A percentile compares a stretch with the other conserved stretches of the same genome.
phyloP scores from a whole-genome alignment of 1,140 invertebrate genomes.

The Pogonognathellus flavescens region DNA sequence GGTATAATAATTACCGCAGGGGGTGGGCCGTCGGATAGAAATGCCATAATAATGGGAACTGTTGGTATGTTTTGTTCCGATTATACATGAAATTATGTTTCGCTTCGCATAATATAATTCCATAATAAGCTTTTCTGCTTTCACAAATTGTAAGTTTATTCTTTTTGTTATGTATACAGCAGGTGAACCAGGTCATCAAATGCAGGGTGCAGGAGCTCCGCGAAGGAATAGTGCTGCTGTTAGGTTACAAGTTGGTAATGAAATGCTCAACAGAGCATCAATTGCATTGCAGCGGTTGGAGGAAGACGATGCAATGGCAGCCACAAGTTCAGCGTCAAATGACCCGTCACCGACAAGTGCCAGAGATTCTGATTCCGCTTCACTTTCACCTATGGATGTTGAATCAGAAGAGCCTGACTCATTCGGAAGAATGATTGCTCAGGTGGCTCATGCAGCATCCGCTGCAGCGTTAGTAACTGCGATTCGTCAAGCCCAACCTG shows the following conservation, averaged over 20 bases:
- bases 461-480: conserved; percentile 54
- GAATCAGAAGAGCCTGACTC: conserved; percentile 52
- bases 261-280: conserved; percentile 66
- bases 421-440: conserved; percentile 58
- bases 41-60: conserved; percentile 63
- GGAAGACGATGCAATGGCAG: conserved; percentile 56
- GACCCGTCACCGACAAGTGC: conserved; percentile 26
- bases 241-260: conserved; percentile 66
- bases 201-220: not conserved
- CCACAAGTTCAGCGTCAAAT: conserved; percentile 23
- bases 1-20: conserved; percentile 52
- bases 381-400: conserved; percentile 47
- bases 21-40: conserved; percentile 47
- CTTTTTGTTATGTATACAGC: not conserved
- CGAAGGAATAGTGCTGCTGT: conserved; percentile 62
- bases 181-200: not conserved
- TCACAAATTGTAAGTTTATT: not conserved
- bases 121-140: not conserved
- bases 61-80: conserved; percentile 52
- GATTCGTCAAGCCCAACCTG: conserved; percentile 15
- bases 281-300: conserved; percentile 66
- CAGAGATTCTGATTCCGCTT: conserved; percentile 29
- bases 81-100: not conserved
- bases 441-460: conserved; percentile 61
- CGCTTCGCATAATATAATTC: not conserved